These are phyloP conservation scores for Gallinago stenura DNA, from an alignment of 2,797 vertebrate species.

Conservation along the genomic window DNA sequence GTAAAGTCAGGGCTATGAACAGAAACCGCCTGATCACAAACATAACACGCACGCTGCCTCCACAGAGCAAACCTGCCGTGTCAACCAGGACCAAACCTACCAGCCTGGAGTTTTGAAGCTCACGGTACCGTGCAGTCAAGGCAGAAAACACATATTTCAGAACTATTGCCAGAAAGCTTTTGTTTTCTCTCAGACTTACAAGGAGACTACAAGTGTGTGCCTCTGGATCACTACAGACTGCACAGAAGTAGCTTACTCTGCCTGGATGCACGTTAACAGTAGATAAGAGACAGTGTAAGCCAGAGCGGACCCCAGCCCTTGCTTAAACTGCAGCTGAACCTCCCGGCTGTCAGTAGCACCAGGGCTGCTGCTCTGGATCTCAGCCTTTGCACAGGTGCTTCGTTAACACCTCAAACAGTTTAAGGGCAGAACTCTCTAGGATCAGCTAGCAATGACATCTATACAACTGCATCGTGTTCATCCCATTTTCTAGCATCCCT, in stretches of 20 bases:
- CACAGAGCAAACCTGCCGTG: rapidly evolving
- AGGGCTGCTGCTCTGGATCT: background rate
- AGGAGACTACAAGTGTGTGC: background rate
- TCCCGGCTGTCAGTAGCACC: rapidly evolving
- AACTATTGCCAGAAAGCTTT: background rate
- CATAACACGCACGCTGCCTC: rapidly evolving
- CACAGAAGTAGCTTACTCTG: rapidly evolving
- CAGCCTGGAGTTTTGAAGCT: background rate
- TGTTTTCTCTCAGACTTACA: background rate
- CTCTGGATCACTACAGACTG: background rate
- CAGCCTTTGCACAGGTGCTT: background rate
- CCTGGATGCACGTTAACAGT: background rate
- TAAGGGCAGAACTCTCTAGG: background rate
- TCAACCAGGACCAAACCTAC: background rate
- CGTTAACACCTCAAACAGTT: background rate
- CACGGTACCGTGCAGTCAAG: background rate
- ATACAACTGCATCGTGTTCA: background rate
- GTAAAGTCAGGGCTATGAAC: background rate
- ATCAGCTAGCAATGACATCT: background rate
- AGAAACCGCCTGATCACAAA: background rate
- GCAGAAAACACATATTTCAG: background rate
- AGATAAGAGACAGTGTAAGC: background rate
- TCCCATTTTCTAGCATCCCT: background rate
- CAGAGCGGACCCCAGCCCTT: background rate
- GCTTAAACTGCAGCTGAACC: background rate